phyloP scores from a whole-genome alignment of 2,797 vertebrate genomes.

The Pogonophryne albipinna region DNA sequence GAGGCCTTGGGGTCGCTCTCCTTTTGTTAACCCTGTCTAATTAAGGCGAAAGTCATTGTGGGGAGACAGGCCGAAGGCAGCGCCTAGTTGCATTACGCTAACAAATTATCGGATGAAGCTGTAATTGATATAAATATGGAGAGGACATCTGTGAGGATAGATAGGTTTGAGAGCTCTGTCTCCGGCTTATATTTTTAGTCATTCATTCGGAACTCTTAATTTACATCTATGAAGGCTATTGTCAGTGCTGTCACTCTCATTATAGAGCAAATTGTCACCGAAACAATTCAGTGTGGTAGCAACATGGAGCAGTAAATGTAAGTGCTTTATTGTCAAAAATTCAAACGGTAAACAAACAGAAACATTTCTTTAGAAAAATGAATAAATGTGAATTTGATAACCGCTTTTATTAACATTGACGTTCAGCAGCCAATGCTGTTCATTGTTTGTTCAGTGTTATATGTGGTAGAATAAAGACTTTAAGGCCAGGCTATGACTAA shows the following conservation, averaged over 20 bases:
- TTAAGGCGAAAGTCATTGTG: conserved; percentile 71
- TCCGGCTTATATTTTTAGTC: conserved; percentile 15
- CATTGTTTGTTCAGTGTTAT: conserved; percentile 32
- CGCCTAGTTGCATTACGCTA: conserved; percentile 41
- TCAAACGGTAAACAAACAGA: conserved; percentile 13
- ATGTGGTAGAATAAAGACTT: conserved; percentile 35
- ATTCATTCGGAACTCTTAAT: conserved; percentile 11
- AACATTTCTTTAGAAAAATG: background rate
- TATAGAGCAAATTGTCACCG: conserved; percentile 3
- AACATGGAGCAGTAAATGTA: background rate
- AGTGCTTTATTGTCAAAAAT: background rate
- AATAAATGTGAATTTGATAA: conserved; percentile 31
- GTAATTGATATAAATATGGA: conserved; percentile 71
- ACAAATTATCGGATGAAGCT: conserved; percentile 58
- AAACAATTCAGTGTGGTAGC: background rate
- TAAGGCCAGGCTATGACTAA: conserved; percentile 42
- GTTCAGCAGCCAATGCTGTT: conserved; percentile 33
- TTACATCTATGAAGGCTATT: conserved; percentile 16
- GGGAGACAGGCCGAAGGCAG: conserved; percentile 70
- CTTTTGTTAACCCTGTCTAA: conserved; percentile 85
- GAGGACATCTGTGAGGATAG: conserved; percentile 31
- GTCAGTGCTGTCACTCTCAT: background rate
- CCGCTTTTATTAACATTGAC: conserved; percentile 14
- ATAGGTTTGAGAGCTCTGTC: conserved; percentile 16
- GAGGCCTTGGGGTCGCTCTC: conserved; percentile 58